Evolutionary conservation across 2,888 invertebrate species (phyloP), one percentile per base, ranked within the genome.

Genomic region (Microctonus aethiopoides): DNA sequence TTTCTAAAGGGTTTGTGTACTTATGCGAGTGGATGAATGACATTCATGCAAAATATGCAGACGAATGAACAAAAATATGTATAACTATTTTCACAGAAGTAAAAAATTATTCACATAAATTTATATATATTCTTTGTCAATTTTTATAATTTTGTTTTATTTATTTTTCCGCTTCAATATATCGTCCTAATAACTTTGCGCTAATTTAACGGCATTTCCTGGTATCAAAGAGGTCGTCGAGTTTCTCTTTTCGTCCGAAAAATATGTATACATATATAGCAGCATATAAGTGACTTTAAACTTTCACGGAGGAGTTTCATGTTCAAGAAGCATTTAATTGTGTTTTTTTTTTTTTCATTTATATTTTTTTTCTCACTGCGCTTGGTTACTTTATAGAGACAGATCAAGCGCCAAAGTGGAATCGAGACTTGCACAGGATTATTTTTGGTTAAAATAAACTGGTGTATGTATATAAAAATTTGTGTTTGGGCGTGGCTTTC

Each of bases 251-350:
- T 52, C 32, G 26, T 46, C 46, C 46, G 20, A 46, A 46, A 46
- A 46, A 46, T 46, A 46, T 46, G 52, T 34, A 29, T n/a, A 52
- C 20, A 63, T 32, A 34, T 22, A 51, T 22, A 32, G n/a, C 5
- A 32, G n/a, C 5, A 34, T 20, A 26, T 63, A 54, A 24, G 54
- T 54, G 24, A 24, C 13, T 26, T 54, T 26, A 32, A 56, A 65
- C 65, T 65, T 65, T 65, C 65, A 36, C 65, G 56, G 16, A 34
- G 29, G 7, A 57, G 57, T 57, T 57, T n/a, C 36, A 39, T 63
- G 63, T 51, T 52, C 51, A 62, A 63, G 20, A 13, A 63, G 46
- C 32, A 62, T 62, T 62, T 62, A 41, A 62, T 62, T 34, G 63
- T 52, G 32, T 52, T 63, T 22, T 22, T 10, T 62, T 62, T 24